Evolutionary conservation across 92 coral and sea anemone species (phyloP), one percentile per base, ranked within the genome.

Genomic region (Palythoa heliodiscus): DNA sequence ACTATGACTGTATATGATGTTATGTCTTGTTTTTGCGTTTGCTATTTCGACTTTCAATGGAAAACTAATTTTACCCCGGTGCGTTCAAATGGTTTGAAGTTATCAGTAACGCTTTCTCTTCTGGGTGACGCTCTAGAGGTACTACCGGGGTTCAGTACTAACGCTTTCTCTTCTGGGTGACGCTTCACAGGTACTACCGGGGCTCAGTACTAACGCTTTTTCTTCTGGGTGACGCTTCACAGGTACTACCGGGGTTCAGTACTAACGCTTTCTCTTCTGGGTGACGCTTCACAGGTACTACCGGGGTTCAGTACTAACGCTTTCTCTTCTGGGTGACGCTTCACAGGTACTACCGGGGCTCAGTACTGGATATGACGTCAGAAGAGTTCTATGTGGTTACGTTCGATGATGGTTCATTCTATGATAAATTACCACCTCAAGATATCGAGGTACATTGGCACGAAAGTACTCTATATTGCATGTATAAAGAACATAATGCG

Each of bases 221-320:
- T 3, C 13, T 69, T 24, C 2, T 66, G 37, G 14, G 11, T 1
- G 4, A 3, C 11, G 7, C 47, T 22, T 22, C 47, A 69, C 61
- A 94, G 98, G 83, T 94, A 92, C 87, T 94, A 94, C 86, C 91
- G 90, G 50, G 98, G 98, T 1, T 88, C 88, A 43, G 95, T 94
- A 16, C 60, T 54, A 10, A 15, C 20, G 1, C 20, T 19, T 12
- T 24, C 43, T 3, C 13, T 69, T 24, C 2, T 66, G 37, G 14
- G 11, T 1, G 6, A 3, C 10, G 9, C 43, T 22, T 22, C 73
- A 69, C 61, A 94, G 98, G 83, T 94, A 92, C 87, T 94, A 94
- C 86, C 91, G 90, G 50, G 98, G 98, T 1, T 88, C 88, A 43
- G 95, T 94, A 16, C 60, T 54, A 10, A 15, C 20, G 1, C 20